Evolutionary conservation across 2,797 vertebrate genomes (phyloP).

Genomic region (Chelidonichthys spinosus): DNA sequence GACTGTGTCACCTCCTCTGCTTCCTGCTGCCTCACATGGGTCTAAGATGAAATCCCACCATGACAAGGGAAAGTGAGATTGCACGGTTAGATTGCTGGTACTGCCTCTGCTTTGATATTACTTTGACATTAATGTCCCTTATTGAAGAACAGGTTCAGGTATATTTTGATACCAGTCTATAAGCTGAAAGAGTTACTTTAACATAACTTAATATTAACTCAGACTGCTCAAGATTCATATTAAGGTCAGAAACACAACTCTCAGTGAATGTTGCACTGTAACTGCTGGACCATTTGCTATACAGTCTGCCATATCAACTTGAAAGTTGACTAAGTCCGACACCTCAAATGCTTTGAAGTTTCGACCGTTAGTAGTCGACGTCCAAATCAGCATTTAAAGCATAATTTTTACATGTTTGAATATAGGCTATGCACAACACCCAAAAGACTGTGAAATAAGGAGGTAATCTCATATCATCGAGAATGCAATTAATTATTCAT

Average conservation of each 20-base stretch:
- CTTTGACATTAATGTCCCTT: neutral
- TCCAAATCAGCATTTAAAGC: too few species aligned
- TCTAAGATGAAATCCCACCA: constrained; percentile 51
- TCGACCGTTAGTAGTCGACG: too few species aligned
- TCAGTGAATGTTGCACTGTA: neutral
- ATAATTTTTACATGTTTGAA: too few species aligned
- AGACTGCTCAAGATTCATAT: neutral
- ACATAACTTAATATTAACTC: neutral
- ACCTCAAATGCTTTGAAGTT: too few species aligned
- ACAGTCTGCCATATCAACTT: neutral
- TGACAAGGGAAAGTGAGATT: neutral
- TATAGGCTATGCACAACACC: too few species aligned
- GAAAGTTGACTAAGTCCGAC: neutral
- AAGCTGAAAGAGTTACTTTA: neutral
- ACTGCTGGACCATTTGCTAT: neutral
- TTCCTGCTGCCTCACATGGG: constrained; percentile 43
- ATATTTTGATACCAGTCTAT: neutral
- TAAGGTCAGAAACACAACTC: neutral
- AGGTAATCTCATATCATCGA: too few species aligned
- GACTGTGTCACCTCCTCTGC: constrained; percentile 45
- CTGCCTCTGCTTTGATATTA: neutral
- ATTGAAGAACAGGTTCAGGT: neutral
- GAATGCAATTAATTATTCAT: too few species aligned
- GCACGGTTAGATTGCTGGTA: neutral
- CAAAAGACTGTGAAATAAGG: too few species aligned